Evolutionary conservation across 1,140 invertebrate genomes (phyloP), one percentile per base, ranked within the genome.

Genomic region (Euschistus heros): DNA sequence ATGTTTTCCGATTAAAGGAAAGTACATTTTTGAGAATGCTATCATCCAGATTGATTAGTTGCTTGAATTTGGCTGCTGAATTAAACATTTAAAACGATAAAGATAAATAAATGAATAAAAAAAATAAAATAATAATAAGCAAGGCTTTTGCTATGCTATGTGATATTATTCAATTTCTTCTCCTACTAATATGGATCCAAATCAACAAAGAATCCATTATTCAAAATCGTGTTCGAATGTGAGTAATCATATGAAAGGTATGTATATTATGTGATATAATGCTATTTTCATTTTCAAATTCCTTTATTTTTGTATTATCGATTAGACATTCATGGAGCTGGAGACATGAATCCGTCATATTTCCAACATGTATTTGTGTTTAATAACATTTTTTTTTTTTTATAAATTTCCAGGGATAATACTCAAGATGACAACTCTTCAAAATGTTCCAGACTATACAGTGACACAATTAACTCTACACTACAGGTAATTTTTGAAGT

Each of bases 401-500:
- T 33, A 18, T 37, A 10, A 37, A 37, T 63, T 67, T 67, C 27
- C 61, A 67, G 66, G 60, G 66, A 67, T 37, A 50, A 61, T 27
- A 14, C 66, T 15, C 27, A 13, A 13, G 66, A 67, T 50, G 66
- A 67, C 37, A 67, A 57, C 44, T 42, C 54, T 0, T 22, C 50
- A 17, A 67, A 67, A 33, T 55, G 50, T 61, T 67, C 66, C 20
- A 52, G 66, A 20, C 46, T 67, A 15, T 63, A 67, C 52, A 67
- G 37, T 61, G 66, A 67, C n/a, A 24, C 59, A 42, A 63, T 62
- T 14, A 63, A 42, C 33, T 47, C 66, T 5, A 52, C 61, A 2
- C 42, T 62, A 7, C 66, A 67, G 47, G 66, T 67, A 42, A 67
- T 24, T 27, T 18, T 13, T 18, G 15, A 6, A 10, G 5, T 18